Evolutionary conservation across 2,888 invertebrate genomes (phyloP).

Genomic region (Rhagophthalmus giganteus): DNA sequence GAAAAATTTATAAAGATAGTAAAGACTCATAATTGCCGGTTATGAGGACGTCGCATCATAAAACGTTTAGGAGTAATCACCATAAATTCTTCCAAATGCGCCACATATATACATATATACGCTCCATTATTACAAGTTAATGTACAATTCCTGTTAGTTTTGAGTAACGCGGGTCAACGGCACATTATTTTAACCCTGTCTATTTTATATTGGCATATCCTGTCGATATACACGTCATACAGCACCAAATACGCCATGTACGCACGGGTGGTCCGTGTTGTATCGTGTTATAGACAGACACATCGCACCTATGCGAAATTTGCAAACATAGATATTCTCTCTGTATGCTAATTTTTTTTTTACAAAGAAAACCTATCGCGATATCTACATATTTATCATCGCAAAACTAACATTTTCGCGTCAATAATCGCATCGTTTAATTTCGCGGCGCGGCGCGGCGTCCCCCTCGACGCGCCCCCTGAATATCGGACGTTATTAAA

Average conservation of each 20-base stretch:
- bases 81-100: too few species aligned
- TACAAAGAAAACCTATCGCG: slow-evolving; percentile 1
- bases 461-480: too few species aligned
- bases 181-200: background rate
- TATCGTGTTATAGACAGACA: background rate
- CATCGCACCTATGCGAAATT: background rate
- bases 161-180: background rate
- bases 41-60: too few species aligned
- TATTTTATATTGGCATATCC: slow-evolving; percentile 2
- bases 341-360: slow-evolving; percentile 2
- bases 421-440: too few species aligned
- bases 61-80: too few species aligned
- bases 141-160: too few species aligned
- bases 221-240: slow-evolving; percentile 1
- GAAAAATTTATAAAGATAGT: too few species aligned
- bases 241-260: background rate
- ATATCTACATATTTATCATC: background rate
- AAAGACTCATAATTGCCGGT: too few species aligned
- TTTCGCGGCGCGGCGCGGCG: too few species aligned
- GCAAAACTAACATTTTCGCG: background rate
- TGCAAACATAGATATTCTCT: background rate
- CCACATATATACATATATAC: too few species aligned
- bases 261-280: slow-evolving; percentile 1
- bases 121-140: too few species aligned
- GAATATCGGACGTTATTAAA: background rate